Evolutionary conservation across 1,140 invertebrate species (phyloP).

Genomic region (Trachelipus rathkii): DNA sequence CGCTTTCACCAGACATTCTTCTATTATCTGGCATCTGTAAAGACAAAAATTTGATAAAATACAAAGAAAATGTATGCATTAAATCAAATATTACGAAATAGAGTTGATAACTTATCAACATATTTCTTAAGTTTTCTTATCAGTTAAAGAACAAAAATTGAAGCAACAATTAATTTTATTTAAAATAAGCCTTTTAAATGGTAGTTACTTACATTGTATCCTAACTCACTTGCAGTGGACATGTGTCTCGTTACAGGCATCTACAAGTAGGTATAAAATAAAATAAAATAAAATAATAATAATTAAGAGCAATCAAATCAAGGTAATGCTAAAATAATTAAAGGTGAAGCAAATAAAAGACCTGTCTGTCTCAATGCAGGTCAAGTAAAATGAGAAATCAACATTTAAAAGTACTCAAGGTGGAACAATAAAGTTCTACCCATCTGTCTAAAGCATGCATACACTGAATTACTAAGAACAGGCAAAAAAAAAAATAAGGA

Average conservation of each 20-base stretch:
- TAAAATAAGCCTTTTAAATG: not conserved
- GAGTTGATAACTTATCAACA: no score
- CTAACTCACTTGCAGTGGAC: not conserved
- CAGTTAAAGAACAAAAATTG: no score
- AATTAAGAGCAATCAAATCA: slow-evolving; percentile 7
- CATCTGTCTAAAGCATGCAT: no score
- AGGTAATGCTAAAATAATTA: no score
- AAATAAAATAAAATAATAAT: not conserved
- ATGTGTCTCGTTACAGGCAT: slow-evolving; percentile 1
- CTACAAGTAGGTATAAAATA: not conserved
- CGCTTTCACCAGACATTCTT: slow-evolving; percentile 41
- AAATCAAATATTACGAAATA: no score
- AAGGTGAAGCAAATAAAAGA: no score
- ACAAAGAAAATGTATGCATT: no score
- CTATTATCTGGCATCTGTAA: slow-evolving; percentile 42
- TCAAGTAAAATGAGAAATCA: no score
- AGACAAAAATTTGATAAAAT: not conserved
- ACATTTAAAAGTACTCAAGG: no score
- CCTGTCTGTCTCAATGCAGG: no score
- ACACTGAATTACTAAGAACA: not conserved
- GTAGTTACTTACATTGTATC: not conserved
- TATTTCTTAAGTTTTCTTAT: no score
- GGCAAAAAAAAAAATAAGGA: not conserved
- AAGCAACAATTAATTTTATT: not conserved
- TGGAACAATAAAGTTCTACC: no score